These are phyloP conservation scores for Oenanthe oenanthe DNA, from an alignment of 2,113 vertebrate species.

Conservation along the genomic window DNA sequence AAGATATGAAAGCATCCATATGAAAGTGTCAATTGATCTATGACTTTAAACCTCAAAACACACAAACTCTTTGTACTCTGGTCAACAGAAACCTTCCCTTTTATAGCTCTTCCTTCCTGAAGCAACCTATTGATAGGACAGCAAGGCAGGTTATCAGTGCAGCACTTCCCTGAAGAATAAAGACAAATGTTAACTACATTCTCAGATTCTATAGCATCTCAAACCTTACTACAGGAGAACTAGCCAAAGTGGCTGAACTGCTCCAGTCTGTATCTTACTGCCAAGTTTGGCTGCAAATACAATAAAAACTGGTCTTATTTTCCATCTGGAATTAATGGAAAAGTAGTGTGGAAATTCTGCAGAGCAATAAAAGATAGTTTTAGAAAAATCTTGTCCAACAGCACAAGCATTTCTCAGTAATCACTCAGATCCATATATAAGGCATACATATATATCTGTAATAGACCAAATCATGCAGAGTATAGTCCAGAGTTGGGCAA, in stretches of 20 bases:
- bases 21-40: background rate
- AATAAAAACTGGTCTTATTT: background rate
- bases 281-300: background rate
- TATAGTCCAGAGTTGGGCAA: background rate
- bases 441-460: background rate
- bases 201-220: background rate
- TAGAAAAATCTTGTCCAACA: background rate
- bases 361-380: conserved; percentile 1
- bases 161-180: background rate
- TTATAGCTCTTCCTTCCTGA: background rate
- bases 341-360: background rate
- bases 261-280: background rate
- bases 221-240: background rate
- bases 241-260: background rate
- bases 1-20: background rate
- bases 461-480: background rate
- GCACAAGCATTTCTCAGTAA: background rate
- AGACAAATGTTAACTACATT: background rate
- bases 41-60: background rate
- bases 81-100: background rate
- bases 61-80: background rate
- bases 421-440: background rate
- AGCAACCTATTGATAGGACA: background rate
- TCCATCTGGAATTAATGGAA: conserved; percentile 22
- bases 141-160: background rate